A percentile compares a stretch with the other conserved stretches of the same genome.
These are phyloP conservation scores for Eulacestoma nigropectus DNA, from an alignment of 2,113 vertebrate genomes.

Conservation along the genomic window DNA sequence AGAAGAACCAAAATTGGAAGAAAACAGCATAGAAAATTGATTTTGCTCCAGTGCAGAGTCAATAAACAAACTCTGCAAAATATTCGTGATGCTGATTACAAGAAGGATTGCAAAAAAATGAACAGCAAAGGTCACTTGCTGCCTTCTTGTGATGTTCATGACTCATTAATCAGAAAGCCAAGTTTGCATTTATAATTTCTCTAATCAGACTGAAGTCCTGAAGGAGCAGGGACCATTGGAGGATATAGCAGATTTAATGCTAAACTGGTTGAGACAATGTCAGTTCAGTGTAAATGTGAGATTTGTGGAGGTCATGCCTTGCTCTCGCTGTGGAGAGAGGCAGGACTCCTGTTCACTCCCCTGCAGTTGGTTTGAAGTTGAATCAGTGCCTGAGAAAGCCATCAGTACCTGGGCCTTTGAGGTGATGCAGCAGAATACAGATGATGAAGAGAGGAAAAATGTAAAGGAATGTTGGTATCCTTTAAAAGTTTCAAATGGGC, in stretches of 20 bases:
- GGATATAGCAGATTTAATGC: not conserved
- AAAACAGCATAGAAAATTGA: not conserved
- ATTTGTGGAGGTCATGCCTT: not conserved
- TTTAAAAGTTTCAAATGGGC: not conserved
- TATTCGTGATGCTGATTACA: slow-evolving; percentile 11
- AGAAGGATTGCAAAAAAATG: not conserved
- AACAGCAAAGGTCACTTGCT: not conserved
- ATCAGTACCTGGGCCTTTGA: not conserved
- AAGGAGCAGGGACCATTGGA: not conserved
- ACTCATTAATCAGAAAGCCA: slow-evolving; percentile 12
- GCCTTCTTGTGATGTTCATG: not conserved
- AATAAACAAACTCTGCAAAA: slow-evolving; percentile 13
- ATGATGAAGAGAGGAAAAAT: not conserved
- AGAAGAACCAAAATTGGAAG: not conserved
- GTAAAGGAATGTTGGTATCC: not conserved
- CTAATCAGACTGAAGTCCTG: not conserved
- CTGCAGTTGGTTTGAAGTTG: slow-evolving; percentile 4
- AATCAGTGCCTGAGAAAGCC: not conserved
- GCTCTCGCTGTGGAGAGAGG: not conserved
- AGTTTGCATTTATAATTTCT: slow-evolving; percentile 14
- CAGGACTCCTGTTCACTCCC: not conserved
- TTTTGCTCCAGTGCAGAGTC: not conserved
- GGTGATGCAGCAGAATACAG: not conserved
- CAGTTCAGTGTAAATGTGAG: not conserved
- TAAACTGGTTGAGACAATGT: not conserved